phyloP scores from a whole-genome alignment of 2,888 invertebrate genomes.

The Cantharis rustica region DNA sequence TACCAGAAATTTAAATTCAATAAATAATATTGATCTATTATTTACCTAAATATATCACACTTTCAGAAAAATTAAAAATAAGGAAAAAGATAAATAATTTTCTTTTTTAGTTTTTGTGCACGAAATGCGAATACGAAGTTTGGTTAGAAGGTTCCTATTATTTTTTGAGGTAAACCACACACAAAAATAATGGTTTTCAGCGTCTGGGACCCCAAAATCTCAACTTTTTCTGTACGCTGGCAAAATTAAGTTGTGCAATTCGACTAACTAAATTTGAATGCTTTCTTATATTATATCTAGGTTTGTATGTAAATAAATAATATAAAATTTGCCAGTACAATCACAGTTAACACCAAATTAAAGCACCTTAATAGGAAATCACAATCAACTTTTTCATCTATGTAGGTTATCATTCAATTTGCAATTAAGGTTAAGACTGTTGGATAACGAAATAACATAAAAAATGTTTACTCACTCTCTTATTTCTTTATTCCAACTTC shows the following conservation, averaged over 20 bases:
- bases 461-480: neutral
- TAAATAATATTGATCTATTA: no score
- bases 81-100: no score
- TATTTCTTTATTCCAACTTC: neutral
- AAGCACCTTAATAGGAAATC: neutral
- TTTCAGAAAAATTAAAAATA: neutral
- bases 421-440: neutral
- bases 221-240: no score
- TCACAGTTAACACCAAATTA: neutral
- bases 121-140: no score
- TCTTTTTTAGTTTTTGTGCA: no score
- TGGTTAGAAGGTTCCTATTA: no score
- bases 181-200: no score
- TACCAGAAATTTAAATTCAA: neutral
- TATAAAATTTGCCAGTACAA: neutral
- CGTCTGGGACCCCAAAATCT: no score
- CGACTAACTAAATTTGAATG: neutral
- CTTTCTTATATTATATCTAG: neutral
- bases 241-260: neutral
- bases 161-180: no score
- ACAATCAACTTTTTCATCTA: neutral
- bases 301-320: neutral
- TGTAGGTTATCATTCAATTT: neutral
- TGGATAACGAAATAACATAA: neutral
- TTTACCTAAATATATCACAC: neutral